Conservation (phyloP, 2,888 invertebrate genomes). For the Phasia obesa region DNA sequence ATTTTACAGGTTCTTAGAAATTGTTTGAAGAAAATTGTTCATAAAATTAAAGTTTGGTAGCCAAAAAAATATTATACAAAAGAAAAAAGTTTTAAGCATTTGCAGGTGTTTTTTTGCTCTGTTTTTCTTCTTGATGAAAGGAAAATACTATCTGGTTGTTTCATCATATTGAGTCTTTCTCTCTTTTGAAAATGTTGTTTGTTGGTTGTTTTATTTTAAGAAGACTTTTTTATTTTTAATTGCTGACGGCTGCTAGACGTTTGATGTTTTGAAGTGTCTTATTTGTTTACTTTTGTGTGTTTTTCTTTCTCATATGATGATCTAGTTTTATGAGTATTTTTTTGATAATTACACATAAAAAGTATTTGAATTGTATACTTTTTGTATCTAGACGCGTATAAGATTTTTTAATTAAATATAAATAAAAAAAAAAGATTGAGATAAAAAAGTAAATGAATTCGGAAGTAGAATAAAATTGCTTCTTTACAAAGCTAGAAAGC, state of each 20-base stretch:
- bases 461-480: too few species aligned
- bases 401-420: too few species aligned
- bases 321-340: constrained; percentile 46
- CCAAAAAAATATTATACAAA: constrained; percentile 2
- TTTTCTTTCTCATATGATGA: constrained; percentile 10
- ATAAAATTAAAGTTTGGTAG: constrained; percentile 5
- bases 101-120: constrained; percentile 44
- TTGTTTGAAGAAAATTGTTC: not conserved
- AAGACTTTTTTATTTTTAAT: constrained; percentile 38
- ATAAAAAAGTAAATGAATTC: too few species aligned
- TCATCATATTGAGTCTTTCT: not conserved
- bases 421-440: too few species aligned
- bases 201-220: constrained; percentile 33
- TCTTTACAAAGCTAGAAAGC: too few species aligned
- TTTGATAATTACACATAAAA: constrained; percentile 41
- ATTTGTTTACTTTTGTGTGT: constrained; percentile 36
- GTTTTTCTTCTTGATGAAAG: constrained; percentile 2
- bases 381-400: not conserved
- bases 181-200: constrained; percentile 3
- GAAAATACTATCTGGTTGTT: not conserved
- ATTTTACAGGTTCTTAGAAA: constrained; percentile 48
- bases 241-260: constrained; percentile 52
- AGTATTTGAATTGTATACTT: not conserved
- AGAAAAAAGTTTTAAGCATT: not conserved
- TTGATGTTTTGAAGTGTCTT: constrained; percentile 59